Evolutionary conservation across 2,797 vertebrate species (phyloP).

Genomic region (Sebastes steindachneri): DNA sequence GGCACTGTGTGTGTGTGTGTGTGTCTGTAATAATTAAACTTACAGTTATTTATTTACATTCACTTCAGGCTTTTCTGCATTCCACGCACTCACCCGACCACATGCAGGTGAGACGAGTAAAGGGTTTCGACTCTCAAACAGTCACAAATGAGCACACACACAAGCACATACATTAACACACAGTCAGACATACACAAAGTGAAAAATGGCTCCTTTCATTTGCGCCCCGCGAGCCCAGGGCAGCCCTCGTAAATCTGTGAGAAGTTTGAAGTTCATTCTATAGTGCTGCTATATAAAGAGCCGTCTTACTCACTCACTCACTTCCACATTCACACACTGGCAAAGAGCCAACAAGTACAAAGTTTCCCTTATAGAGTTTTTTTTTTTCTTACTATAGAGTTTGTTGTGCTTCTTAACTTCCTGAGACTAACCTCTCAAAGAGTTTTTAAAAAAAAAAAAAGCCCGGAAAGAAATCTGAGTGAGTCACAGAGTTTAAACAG

Average conservation of each 20-base stretch:
- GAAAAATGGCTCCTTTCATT: conserved; percentile 74
- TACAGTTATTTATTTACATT: conserved; percentile 63
- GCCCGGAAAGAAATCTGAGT: conserved; percentile 15
- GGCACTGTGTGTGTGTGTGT: conserved; percentile 18
- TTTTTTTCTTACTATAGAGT: conserved; percentile 12
- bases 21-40: conserved; percentile 57
- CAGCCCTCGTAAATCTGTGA: conserved; percentile 64
- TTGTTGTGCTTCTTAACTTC: conserved; percentile 50
- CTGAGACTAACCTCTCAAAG: conserved; percentile 39
- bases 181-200: conserved; percentile 29
- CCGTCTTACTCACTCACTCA: conserved; percentile 47
- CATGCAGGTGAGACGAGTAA: conserved; percentile 27
- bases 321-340: conserved; percentile 56
- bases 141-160: conserved; percentile 16
- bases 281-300: conserved; percentile 61
- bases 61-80: conserved; percentile 21
- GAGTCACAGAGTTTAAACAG: conserved; percentile 19
- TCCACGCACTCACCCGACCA: conserved; percentile 31
- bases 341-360: conserved; percentile 52
- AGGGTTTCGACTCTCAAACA: background rate
- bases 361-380: conserved; percentile 32
- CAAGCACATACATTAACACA: conserved; percentile 17
- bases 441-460: background rate
- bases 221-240: conserved; percentile 43
- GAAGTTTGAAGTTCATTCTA: conserved; percentile 67